Evolutionary conservation across 2,797 vertebrate species (phyloP), one percentile per base, ranked within the genome.

Genomic region (Acropternis orthonyx): DNA sequence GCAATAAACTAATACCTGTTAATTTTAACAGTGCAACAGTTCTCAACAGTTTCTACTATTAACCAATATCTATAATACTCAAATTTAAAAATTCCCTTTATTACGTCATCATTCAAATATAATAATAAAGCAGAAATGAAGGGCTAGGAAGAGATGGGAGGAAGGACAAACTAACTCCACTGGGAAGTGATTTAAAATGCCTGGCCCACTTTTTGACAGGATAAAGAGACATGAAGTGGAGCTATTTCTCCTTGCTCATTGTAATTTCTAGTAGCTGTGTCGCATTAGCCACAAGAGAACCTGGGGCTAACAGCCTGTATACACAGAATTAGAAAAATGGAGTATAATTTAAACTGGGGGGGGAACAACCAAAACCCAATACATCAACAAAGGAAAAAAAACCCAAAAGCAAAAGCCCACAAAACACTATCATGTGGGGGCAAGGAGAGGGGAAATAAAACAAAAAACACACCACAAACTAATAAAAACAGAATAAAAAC

Each of bases 391-490:
- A 12, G 23, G 11, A 16, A 26, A 23, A 23, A 41, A 24, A 46
- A 2, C 14, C 7, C 22, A 17, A 34, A 34, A 13, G 4, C 8
- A 20, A 9, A 36, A 49, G 5, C 4, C 4, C 28, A 63, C 14
- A 49, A 30, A 5, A 78, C 14, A 7, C 1, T 14, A 14, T 4
- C 2, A 65, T 6, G 7, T n/a, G n/a, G n/a, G n/a, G n/a, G n/a
- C n/a, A n/a, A n/a, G n/a, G n/a, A n/a, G n/a, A n/a, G n/a, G n/a
- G n/a, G n/a, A n/a, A n/a, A n/a, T n/a, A n/a, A n/a, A n/a, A n/a
- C n/a, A n/a, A 23, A 12, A 6, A 0, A 5, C 24, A 9, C 4
- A 37, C 37, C 37, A 37, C n/a, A n/a, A n/a, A n/a, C 37, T 37
- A 37, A 37, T 12, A 37, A 37, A 67, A 37, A 54, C 32, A 32